phyloP scores from a whole-genome alignment of 2,888 invertebrate genomes.

The Tromatobia lineatoria region DNA sequence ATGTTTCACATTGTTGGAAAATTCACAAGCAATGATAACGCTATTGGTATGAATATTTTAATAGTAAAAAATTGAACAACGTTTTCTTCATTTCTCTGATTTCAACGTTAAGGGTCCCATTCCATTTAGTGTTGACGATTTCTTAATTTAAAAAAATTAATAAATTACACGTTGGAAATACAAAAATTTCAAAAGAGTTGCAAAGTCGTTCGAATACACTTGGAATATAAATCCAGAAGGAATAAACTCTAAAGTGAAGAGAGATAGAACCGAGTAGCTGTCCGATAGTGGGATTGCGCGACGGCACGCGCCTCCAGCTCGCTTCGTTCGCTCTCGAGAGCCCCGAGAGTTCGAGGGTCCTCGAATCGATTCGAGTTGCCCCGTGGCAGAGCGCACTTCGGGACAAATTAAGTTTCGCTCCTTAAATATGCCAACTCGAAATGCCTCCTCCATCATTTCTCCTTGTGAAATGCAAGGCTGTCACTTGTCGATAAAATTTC shows the following conservation, averaged over 20 bases:
- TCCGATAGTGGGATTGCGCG: conserved; percentile 50
- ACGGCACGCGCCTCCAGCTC: conserved; percentile 77
- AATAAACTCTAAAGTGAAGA: conserved; percentile 4
- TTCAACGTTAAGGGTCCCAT: no score
- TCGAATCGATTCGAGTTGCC: conserved; percentile 82
- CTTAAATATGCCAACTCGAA: conserved; percentile 76
- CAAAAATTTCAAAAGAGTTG: neutral
- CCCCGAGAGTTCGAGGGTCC: conserved; percentile 79
- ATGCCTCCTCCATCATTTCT: neutral
- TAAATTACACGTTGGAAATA: neutral
- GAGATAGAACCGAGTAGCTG: conserved; percentile 21
- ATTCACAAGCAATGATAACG: no score
- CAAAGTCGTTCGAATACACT: neutral
- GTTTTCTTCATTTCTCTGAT: no score
- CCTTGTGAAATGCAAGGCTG: neutral
- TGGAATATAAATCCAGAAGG: conserved; percentile 3
- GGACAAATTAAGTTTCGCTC: conserved; percentile 83
- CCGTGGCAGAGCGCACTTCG: conserved; percentile 78
- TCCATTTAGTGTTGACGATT: neutral
- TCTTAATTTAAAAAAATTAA: neutral
- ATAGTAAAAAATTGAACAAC: no score
- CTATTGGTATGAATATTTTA: no score
- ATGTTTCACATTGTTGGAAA: no score
- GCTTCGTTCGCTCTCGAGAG: conserved; percentile 69
- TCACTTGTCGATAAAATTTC: neutral